phyloP scores from a whole-genome alignment of 92 coral and sea anemone species.

The Plumapathes pennacea region DNA sequence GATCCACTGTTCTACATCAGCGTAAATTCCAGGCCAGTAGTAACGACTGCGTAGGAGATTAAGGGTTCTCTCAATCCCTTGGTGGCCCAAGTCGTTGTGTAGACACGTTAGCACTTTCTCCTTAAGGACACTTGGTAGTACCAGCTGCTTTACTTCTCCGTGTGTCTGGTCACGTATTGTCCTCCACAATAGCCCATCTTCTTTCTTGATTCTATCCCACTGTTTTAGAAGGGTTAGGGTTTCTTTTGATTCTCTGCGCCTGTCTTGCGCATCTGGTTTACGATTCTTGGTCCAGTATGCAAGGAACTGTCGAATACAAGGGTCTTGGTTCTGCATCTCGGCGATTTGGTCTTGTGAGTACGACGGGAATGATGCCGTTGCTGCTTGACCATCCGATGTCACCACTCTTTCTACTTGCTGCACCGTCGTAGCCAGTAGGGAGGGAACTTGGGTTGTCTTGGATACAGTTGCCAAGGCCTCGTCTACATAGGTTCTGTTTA shows the following conservation, averaged over 20 bases:
- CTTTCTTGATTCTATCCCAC: background rate
- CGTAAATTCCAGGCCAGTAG: constrained; percentile 58
- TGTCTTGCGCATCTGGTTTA: constrained; percentile 11
- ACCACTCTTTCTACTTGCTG: constrained; percentile 1
- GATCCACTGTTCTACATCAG: constrained; percentile 48
- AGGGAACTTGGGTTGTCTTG: too few species aligned
- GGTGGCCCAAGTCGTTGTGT: constrained; percentile 49
- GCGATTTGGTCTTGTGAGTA: constrained; percentile 1
- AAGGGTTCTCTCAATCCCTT: constrained; percentile 55
- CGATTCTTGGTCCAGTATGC: constrained; percentile 14
- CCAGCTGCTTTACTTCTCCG: too few species aligned
- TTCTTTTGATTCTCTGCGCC: constrained; percentile 1
- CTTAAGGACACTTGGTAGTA: constrained; percentile 30
- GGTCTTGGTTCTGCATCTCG: constrained; percentile 8
- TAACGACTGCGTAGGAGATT: constrained; percentile 35
- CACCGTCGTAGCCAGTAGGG: too few species aligned
- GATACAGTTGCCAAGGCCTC: too few species aligned
- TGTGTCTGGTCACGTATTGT: too few species aligned
- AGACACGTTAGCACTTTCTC: constrained; percentile 28
- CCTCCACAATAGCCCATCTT: constrained; percentile 3
- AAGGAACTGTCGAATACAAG: constrained; percentile 4
- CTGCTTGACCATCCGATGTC: background rate
- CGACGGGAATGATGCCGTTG: constrained; percentile 3
- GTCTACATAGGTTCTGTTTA: too few species aligned
- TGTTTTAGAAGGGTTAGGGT: constrained; percentile 1